Base-by-base conservation (phyloP, 2,888 invertebrate genomes). In the Nasonia oneida region DNA sequence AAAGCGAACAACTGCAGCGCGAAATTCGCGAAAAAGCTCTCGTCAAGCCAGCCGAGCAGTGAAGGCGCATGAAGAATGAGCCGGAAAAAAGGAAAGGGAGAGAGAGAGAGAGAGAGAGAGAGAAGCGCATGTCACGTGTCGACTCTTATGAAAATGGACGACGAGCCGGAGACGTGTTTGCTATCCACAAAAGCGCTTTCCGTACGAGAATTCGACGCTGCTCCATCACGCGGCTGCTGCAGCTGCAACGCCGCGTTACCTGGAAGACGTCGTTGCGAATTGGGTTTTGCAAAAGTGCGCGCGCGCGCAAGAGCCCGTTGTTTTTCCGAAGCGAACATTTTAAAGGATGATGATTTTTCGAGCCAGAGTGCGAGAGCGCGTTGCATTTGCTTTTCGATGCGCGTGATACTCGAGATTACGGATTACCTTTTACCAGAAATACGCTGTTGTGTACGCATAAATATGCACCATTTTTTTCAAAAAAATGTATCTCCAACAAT, bases 81-180 rank as follows among this genome's bases (percentile, higher is more conserved):
- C 39, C 6, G 18, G 37, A 71, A 39, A 71, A 39, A 73, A 10
- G 8, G 12, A 23, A 10, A 14, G 47, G 23, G 42, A 47, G 47
- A 23, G 23, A 23, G 23, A 23, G 23, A 23, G 23, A 23, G 23
- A 23, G 23, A 23, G 23, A 23, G 23, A 23, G 23, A 23, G 23
- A 23, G 0, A 23, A 75, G 67, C 81, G 75, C 81, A 64, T 67
- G 80, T 73, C 80, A 61, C 50, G 33, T 75, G 71, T 70, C 77
- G 81, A 14, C 83, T 83, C 71, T 83, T 78, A 83, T 83, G 83
- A 71, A 77, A 83, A 83, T 83, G 83, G 83, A 77, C 83, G 83
- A 47, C 73, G 42, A 39, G 47, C 73, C 5, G 23, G 47, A 47
- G 73, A 53, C 71, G 70, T 73, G 83, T 83, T 83, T 78, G 83